Conservation (phyloP, 2,888 invertebrate genomes). For the Micropterix aruncella region DNA sequence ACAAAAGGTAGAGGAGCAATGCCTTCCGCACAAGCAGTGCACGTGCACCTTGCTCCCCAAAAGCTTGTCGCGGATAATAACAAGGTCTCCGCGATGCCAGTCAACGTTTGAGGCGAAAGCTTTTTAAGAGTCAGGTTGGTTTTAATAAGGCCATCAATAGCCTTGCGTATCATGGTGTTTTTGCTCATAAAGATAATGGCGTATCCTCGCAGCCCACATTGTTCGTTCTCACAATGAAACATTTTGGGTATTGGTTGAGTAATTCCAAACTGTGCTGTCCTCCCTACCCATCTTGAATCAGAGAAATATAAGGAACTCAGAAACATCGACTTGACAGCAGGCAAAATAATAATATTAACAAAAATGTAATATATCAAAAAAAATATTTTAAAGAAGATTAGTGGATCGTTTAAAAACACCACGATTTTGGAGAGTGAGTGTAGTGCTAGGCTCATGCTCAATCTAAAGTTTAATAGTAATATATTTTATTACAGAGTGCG, state of each 20-base stretch:
- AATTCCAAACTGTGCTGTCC: slow-evolving; percentile 99
- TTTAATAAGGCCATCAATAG: slow-evolving; percentile 93
- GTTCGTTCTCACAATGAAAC: slow-evolving; percentile 99
- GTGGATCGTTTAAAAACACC: too few species aligned
- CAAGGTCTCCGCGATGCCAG: slow-evolving; percentile 91
- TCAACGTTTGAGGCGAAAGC: slow-evolving; percentile 90
- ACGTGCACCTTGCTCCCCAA: slow-evolving; percentile 95
- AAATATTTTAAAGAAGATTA: too few species aligned
- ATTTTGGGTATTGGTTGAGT: slow-evolving; percentile 96
- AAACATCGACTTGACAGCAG: too few species aligned
- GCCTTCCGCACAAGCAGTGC: slow-evolving; percentile 94
- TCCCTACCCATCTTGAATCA: slow-evolving; percentile 99
- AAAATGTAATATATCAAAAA: too few species aligned
- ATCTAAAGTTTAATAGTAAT: too few species aligned
- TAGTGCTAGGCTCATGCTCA: too few species aligned
- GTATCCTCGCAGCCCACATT: slow-evolving; percentile 92
- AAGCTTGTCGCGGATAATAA: slow-evolving; percentile 80
- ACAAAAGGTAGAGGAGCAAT: slow-evolving; percentile 92
- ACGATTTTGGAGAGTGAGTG: too few species aligned
- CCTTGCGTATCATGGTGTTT: slow-evolving; percentile 99
- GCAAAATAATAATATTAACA: too few species aligned
- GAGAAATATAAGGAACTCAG: too few species aligned
- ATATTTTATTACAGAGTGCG: slow-evolving; percentile 7
- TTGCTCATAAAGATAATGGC: slow-evolving; percentile 97
- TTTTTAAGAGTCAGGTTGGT: slow-evolving; percentile 90